phyloP scores from a whole-genome alignment of 2,888 invertebrate species.

The Drosophila prostipennis region DNA sequence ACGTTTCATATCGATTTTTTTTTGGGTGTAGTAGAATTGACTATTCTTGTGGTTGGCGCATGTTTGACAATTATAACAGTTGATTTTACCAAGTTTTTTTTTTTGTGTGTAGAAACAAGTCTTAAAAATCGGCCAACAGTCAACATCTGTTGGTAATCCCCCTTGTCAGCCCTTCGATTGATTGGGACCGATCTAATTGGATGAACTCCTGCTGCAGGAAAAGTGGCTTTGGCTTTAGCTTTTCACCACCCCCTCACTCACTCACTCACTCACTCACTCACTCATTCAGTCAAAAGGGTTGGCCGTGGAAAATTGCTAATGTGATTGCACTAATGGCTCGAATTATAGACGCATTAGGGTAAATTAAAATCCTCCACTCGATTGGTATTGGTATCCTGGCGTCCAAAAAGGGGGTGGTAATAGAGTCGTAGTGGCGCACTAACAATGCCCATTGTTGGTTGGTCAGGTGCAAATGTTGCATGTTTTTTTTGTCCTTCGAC shows the following conservation, averaged over 20 bases:
- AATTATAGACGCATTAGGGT: conserved; percentile 84
- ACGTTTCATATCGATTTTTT: no score
- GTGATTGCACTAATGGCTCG: conserved; percentile 83
- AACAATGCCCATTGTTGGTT: conserved; percentile 61
- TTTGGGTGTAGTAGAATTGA: no score
- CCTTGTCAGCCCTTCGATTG: conserved; percentile 22
- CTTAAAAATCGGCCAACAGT: not conserved
- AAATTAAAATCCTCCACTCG: conserved; percentile 83
- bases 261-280: no score
- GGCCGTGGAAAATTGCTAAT: conserved; percentile 73
- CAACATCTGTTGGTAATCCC: conserved; percentile 32
- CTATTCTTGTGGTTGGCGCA: no score
- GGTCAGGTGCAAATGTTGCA: conserved; percentile 72
- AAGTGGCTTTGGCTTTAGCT: not conserved
- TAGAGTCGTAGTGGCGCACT: conserved; percentile 66
- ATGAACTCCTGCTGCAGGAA: conserved; percentile 17
- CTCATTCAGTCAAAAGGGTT: conserved; percentile 51
- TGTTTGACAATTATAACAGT: no score
- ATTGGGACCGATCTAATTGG: conserved; percentile 33
- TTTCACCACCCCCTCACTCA: not conserved
- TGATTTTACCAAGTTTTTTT: no score
- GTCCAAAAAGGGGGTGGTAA: conserved; percentile 38
- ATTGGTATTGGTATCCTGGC: conserved; percentile 1
- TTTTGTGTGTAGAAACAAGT: no score
- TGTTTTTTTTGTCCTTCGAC: not conserved